A percentile compares a stretch with the other conserved stretches of the same genome.
Evolutionary conservation across 1,140 invertebrate genomes (phyloP).

Genomic region (Bursaphelenchus mucronatus): DNA sequence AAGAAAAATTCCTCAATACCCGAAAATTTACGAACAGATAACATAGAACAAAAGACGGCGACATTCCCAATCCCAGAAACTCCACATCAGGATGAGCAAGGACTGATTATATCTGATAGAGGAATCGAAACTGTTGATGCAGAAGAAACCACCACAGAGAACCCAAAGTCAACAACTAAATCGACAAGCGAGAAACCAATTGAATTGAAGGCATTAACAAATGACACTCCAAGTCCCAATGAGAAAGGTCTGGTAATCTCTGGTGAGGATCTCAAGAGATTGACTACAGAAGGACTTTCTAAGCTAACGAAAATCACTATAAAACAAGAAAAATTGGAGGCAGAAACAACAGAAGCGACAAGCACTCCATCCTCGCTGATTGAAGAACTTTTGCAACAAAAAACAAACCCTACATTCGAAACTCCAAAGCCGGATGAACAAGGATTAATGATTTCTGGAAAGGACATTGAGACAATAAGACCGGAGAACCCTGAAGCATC

Average conservation of each 20-base stretch:
- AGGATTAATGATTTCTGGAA: constrained; percentile 7
- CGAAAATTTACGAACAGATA: neutral
- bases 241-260: constrained; percentile 2
- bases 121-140: neutral
- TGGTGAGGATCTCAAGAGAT: constrained; percentile 2
- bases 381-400: neutral
- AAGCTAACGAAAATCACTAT: neutral
- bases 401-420: neutral
- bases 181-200: neutral
- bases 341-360: neutral
- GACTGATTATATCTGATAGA: neutral
- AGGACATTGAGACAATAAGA: neutral
- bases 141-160: neutral
- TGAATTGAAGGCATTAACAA: neutral
- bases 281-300: neutral
- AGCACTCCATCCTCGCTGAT: neutral
- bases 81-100: no score
- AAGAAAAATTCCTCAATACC: neutral
- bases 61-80: no score
- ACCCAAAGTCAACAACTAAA: neutral
- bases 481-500: neutral
- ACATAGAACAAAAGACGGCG: neutral
- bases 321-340: neutral
- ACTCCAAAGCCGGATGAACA: neutral
- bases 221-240: neutral